These are phyloP conservation scores for Ceratina australensis DNA, from an alignment of 1,140 invertebrate genomes.

Conservation along the genomic window DNA sequence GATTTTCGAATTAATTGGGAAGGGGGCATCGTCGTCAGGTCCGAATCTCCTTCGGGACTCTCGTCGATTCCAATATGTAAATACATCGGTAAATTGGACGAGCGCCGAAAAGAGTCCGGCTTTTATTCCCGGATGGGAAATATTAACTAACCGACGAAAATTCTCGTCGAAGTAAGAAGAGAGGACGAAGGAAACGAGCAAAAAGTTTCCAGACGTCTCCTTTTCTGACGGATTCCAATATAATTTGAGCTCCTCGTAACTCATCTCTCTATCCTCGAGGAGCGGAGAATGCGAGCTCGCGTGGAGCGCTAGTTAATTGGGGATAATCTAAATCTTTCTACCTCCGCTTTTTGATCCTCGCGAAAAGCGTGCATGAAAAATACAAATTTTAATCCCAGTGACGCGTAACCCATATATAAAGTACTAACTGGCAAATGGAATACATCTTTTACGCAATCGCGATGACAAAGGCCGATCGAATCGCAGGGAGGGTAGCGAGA, in stretches of 20 bases:
- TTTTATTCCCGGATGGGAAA: neutral
- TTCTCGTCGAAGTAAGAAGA: neutral
- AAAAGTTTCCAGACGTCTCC: neutral
- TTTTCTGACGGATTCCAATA: neutral
- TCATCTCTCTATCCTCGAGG: neutral
- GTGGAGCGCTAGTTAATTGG: too few species aligned
- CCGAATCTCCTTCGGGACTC: constrained; percentile 1
- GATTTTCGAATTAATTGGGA: constrained; percentile 22
- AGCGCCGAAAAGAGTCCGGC: neutral
- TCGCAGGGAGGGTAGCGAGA: neutral
- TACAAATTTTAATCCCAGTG: too few species aligned
- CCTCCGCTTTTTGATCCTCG: too few species aligned
- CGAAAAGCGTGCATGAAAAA: too few species aligned
- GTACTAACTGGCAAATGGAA: neutral
- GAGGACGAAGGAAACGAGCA: neutral
- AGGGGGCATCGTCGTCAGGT: neutral
- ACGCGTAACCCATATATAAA: too few species aligned
- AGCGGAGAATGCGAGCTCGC: too few species aligned
- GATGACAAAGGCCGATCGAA: neutral
- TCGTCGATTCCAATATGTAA: neutral
- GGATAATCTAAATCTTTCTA: too few species aligned
- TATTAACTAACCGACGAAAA: neutral
- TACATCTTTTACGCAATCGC: neutral
- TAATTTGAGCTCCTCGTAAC: constrained; percentile 16
- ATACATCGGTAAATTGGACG: neutral